These are phyloP conservation scores for Drosophila nigrodunni DNA, from an alignment of 1,140 invertebrate species.

Conservation along the genomic window DNA sequence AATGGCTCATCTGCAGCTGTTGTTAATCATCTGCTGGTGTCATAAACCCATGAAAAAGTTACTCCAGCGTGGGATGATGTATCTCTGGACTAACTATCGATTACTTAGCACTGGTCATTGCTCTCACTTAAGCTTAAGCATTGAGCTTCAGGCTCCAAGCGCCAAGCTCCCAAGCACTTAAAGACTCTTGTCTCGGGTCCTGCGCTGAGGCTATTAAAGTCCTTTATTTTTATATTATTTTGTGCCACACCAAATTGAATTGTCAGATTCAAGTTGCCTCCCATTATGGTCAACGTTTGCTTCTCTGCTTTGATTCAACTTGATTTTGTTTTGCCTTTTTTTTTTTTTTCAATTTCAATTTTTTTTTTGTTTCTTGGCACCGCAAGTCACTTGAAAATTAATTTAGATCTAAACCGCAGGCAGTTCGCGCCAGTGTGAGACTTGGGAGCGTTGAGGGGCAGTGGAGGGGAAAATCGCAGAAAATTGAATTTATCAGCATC, in stretches of 20 bases:
- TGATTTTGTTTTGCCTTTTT: conserved; percentile 28
- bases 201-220: conserved; percentile 20
- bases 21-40: conserved; percentile 34
- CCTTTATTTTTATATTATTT: not conserved
- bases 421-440: conserved; percentile 47
- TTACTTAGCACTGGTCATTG: conserved; percentile 46
- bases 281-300: conserved; percentile 33
- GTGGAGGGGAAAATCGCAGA: conserved; percentile 16
- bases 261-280: conserved; percentile 12
- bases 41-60: conserved; percentile 16
- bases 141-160: too few relatives aligned
- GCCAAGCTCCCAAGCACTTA: conserved; percentile 13
- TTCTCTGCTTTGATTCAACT: conserved; percentile 30
- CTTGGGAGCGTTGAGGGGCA: not conserved
- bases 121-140: not conserved
- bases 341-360: too few relatives aligned
- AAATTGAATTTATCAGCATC: conserved; percentile 71
- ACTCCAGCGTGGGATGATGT: not conserved
- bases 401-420: conserved; percentile 70
- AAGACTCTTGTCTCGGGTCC: conserved; percentile 2
- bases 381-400: conserved; percentile 70
- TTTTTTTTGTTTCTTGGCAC: conserved; percentile 19
- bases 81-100: conserved; percentile 22
- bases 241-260: conserved; percentile 27
- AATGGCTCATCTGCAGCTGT: not conserved